These are phyloP conservation scores for Synergus gifuensis DNA, from an alignment of 2,888 invertebrate genomes.

Conservation along the genomic window DNA sequence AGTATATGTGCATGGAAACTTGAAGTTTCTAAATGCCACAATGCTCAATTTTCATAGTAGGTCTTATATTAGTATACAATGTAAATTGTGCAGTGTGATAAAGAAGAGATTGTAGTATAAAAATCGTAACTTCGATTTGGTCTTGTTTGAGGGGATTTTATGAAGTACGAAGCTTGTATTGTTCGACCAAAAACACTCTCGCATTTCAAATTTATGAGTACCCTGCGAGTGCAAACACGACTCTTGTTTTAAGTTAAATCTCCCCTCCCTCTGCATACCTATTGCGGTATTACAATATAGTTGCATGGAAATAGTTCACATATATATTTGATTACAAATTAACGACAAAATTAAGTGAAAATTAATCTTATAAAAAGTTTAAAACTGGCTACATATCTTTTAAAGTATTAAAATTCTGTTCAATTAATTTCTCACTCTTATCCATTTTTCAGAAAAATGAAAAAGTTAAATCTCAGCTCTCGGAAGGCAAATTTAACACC, in stretches of 20 bases:
- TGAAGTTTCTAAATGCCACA: background rate
- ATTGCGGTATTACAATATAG: background rate
- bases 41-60: background rate
- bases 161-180: conserved; percentile 49
- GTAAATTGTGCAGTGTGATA: background rate
- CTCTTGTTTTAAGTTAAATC: background rate
- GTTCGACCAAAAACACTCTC: conserved; percentile 3
- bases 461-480: no score
- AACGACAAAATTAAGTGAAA: background rate
- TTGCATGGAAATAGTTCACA: no score
- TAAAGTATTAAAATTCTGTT: no score
- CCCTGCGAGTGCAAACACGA: background rate
- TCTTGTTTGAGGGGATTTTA: conserved; percentile 44
- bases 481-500: no score
- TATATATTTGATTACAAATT: background rate
- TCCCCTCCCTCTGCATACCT: background rate
- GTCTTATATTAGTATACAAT: background rate
- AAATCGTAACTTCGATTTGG: conserved; percentile 6
- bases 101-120: background rate
- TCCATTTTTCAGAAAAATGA: no score
- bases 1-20: background rate
- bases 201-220: background rate
- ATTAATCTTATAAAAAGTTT: background rate
- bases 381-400: no score
- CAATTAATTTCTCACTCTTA: no score